These are phyloP conservation scores for Drosophila peninsularis DNA, from an alignment of 2,888 invertebrate species.

Conservation along the genomic window DNA sequence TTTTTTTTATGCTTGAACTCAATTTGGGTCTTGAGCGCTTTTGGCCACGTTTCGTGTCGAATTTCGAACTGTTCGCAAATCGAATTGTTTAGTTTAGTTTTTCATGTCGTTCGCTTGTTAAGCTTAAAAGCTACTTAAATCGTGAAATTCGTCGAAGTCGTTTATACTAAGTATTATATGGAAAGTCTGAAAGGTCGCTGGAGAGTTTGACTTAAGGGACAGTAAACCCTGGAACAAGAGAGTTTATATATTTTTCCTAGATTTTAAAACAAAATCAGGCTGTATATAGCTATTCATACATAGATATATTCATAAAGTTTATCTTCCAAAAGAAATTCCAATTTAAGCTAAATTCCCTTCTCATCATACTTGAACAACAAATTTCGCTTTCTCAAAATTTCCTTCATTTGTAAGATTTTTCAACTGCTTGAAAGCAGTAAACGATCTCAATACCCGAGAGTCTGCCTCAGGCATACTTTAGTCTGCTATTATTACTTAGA, in stretches of 20 bases:
- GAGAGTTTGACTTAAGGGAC: neutral
- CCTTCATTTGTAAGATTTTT: too few relatives aligned
- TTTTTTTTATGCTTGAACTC: conserved; percentile 7
- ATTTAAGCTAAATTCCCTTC: too few relatives aligned
- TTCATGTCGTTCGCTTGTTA: conserved; percentile 31
- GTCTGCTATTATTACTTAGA: neutral
- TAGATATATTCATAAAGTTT: too few relatives aligned
- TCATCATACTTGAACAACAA: neutral
- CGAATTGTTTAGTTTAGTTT: conserved; percentile 60
- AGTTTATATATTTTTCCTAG: too few relatives aligned
- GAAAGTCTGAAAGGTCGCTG: neutral
- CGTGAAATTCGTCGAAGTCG: neutral
- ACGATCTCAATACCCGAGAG: neutral
- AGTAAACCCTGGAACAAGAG: neutral
- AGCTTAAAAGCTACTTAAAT: conserved; percentile 71
- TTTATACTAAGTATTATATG: conserved; percentile 3
- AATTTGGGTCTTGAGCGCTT: conserved; percentile 29
- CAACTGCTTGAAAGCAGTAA: neutral
- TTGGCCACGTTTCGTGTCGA: conserved; percentile 53
- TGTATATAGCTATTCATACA: too few relatives aligned
- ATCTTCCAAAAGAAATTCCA: too few relatives aligned
- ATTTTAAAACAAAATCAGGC: too few relatives aligned
- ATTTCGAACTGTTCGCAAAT: conserved; percentile 56
- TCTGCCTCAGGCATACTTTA: neutral
- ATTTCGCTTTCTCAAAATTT: neutral